These are phyloP conservation scores for Leptocoma aspasia DNA, from an alignment of 2,113 vertebrate genomes.

Conservation along the genomic window DNA sequence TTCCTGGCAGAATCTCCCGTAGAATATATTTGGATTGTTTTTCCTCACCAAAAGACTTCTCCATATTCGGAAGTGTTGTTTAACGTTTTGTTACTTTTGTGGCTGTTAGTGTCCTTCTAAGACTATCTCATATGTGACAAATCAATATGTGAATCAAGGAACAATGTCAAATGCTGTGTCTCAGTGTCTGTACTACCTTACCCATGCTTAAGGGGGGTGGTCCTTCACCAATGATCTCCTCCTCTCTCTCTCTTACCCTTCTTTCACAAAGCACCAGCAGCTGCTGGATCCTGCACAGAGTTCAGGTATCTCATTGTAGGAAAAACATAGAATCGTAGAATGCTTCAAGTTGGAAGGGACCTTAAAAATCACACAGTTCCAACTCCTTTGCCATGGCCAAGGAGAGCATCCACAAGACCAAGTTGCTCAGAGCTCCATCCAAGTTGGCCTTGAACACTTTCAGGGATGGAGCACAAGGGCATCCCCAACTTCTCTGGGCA, in stretches of 20 bases:
- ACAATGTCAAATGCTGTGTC: not conserved
- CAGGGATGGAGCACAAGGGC: too few species aligned
- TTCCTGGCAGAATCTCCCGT: not conserved
- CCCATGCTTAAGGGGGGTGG: not conserved
- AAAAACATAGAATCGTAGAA: not conserved
- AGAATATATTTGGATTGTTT: not conserved
- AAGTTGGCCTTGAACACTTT: not conserved
- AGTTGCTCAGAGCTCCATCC: not conserved
- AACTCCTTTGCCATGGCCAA: not conserved
- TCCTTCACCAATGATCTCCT: not conserved
- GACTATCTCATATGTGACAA: accelerated
- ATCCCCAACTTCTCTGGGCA: not conserved
- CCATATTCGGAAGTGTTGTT: not conserved
- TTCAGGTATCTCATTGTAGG: accelerated
- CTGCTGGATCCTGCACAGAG: not conserved
- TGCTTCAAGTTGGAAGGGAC: not conserved
- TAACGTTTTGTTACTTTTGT: not conserved
- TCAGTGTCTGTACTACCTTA: not conserved
- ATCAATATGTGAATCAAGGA: not conserved
- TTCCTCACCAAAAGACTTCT: not conserved
- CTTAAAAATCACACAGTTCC: not conserved
- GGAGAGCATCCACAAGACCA: not conserved
- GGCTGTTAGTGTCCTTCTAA: not conserved
- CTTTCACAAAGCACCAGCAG: not conserved
- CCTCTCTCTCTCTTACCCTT: not conserved